Base-by-base conservation (phyloP, 2,113 vertebrate genomes). In the Miniopterus natalensis region DNA sequence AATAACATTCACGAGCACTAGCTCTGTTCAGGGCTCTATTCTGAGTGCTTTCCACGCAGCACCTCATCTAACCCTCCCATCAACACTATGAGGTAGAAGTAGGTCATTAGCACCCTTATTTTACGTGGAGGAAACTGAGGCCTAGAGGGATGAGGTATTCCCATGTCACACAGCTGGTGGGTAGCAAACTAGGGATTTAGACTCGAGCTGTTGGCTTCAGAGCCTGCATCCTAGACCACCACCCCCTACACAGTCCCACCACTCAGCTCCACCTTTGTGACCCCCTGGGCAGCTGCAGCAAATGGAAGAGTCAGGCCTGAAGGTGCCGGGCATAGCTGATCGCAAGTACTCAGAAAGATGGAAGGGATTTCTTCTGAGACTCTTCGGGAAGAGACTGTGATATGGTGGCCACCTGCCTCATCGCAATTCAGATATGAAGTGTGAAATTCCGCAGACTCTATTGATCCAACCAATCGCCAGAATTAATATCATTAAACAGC, bases 401-500 rank as follows among this genome's bases (percentile, higher is more conserved):
- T 55, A 15, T 11, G 27, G 79, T 31, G 91, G 59, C 75, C 88
- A 93, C 61, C n/a, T 75, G 66, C 81, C 71, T 93, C 79, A 51
- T 94, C 88, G 94, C n/a, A 75, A 78, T 68, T 90, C 51, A 74
- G 77, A 88, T 84, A 91, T 75, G 81, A 96, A 90, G 85, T 95
- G 94, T 94, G 88, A 95, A 96, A 97, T 95, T 92, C 81, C 95
- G 96, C 71, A 88, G 95, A 93, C 80, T 77, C 63, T 79, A 49
- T 93, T 95, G 63, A 87, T 97, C 96, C 94, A 66, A 93, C 89
- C 84, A n/a, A 53, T 96, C 93, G 81, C 66, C 31, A 78, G 94
- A 90, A 97, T 95, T 92, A 90, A 83, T 96, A 84, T 73, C 94
- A 91, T 94, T 95, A 91, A 77, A 97, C 94, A 94, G 83, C 94